These are phyloP conservation scores for Gobius niger DNA, from an alignment of 2,113 vertebrate genomes.

Conservation along the genomic window DNA sequence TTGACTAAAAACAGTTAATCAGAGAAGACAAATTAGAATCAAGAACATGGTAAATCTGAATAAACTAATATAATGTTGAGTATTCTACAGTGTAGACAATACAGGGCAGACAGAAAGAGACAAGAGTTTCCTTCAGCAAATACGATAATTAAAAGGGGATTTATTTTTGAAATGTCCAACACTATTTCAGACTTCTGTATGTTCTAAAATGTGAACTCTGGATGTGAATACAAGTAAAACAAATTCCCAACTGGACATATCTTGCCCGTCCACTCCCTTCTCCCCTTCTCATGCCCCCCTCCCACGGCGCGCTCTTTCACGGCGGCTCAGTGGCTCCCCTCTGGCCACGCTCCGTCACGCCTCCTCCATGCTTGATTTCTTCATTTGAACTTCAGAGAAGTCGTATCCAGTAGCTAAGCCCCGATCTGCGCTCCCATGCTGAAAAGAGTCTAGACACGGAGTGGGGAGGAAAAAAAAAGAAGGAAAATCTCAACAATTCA, in stretches of 20 bases:
- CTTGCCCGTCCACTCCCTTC: slow-evolving; percentile 1
- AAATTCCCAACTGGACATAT: background rate
- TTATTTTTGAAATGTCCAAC: no score
- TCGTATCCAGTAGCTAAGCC: slow-evolving; percentile 47
- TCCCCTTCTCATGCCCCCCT: slow-evolving; percentile 1
- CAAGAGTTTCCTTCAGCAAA: no score
- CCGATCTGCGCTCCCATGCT: slow-evolving; percentile 50
- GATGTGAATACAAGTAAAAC: no score
- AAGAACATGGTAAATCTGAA: no score
- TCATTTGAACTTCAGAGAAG: slow-evolving; percentile 58
- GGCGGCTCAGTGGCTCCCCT: slow-evolving; percentile 23
- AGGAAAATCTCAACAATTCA: slow-evolving; percentile 42
- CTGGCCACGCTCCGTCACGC: slow-evolving; percentile 48
- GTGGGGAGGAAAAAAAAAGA: background rate
- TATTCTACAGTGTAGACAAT: no score
- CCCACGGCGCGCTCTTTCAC: background rate
- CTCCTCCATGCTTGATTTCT: slow-evolving; percentile 62
- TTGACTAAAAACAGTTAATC: no score
- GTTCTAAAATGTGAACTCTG: no score
- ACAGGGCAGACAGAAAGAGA: no score
- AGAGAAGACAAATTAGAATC: no score
- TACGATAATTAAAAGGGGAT: no score
- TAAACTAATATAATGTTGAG: no score
- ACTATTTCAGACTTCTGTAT: no score
- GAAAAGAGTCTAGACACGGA: slow-evolving; percentile 51